Evolutionary conservation across 1,140 invertebrate species (phyloP), one percentile per base, ranked within the genome.

Genomic region (Aleiodes sp.): DNA sequence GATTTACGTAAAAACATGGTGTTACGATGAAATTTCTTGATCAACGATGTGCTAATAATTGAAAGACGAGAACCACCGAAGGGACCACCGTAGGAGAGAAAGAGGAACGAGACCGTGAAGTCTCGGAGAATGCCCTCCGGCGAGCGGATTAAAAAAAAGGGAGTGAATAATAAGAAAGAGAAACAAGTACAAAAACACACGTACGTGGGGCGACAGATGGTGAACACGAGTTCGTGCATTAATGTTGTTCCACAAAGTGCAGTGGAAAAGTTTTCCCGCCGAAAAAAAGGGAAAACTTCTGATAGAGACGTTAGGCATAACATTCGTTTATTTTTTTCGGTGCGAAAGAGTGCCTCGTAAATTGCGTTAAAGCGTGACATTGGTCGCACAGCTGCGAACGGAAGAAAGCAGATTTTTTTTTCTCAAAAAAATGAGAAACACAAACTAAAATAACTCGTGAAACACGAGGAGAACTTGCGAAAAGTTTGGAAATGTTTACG

Each of bases 201-300:
- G 26, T 12, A 56, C 19, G 8, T 4, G 7, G 14, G 12, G 56
- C 28, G 56, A 28, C 56, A 59, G 56, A 59, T 59, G 56, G 56
- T 28, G 7, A 59, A 59, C 28, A 59, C 26, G 14, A 52, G 46
- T 21, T 16, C 14, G 39, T 43, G 3, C 19, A 43, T 16, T 24
- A 21, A 24, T 8, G n/a, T n/a, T n/a, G 14, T 6, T 46, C n/a
- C 16, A 52, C 26, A 2, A 52, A 52, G 46, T 52, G 21, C n/a
- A n/a, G n/a, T n/a, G n/a, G n/a, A n/a, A n/a, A n/a, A n/a, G n/a
- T 8, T 52, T 52, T 52, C 46, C 46, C 46, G 46, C 46, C 46
- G 46, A 52, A 52, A 52, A 21, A 9, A n/a, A n/a, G n/a, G n/a
- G n/a, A n/a, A n/a, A n/a, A n/a, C n/a, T n/a, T n/a, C n/a, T n/a